A percentile compares a stretch with the other conserved stretches of the same genome.
Evolutionary conservation across 2,113 vertebrate genomes (phyloP).

Genomic region (Candoia aspera): DNA sequence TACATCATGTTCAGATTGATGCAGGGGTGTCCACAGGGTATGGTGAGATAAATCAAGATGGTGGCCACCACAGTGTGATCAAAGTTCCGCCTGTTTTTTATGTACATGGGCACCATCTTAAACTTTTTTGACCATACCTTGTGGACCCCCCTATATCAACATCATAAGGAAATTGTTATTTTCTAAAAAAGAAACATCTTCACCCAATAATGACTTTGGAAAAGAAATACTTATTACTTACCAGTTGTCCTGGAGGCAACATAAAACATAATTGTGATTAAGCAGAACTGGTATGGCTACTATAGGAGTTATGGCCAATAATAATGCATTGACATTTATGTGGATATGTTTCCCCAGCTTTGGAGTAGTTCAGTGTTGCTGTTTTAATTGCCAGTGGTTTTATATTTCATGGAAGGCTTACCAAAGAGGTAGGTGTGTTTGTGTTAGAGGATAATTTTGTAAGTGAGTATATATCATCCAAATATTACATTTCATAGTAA

Average conservation of each 20-base stretch:
- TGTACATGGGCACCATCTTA: not conserved
- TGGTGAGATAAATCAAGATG: not conserved
- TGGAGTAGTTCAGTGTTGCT: constrained; percentile 48
- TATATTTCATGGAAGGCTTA: constrained; percentile 7
- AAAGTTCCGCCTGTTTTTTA: not conserved
- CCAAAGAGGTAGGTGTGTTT: not conserved
- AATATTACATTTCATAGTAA: constrained; percentile 38
- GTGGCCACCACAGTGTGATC: not conserved
- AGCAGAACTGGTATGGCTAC: constrained; percentile 46
- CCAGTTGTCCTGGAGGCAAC: constrained; percentile 57
- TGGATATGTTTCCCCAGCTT: constrained; percentile 51
- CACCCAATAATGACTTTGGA: constrained; percentile 43
- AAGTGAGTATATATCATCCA: constrained; percentile 34
- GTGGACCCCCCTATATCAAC: not conserved
- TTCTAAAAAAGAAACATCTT: constrained; percentile 55
- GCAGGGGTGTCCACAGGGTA: not conserved
- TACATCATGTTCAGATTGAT: constrained; percentile 7
- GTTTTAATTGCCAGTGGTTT: constrained; percentile 41
- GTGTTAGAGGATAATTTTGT: not conserved
- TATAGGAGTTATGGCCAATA: constrained; percentile 46
- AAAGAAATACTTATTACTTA: constrained; percentile 59
- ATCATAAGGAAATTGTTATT: constrained; percentile 11
- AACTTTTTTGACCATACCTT: not conserved
- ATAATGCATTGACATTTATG: constrained; percentile 48
- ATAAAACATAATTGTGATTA: constrained; percentile 42